Conservation (phyloP, 2,888 invertebrate species). For the Phengaris arion region DNA sequence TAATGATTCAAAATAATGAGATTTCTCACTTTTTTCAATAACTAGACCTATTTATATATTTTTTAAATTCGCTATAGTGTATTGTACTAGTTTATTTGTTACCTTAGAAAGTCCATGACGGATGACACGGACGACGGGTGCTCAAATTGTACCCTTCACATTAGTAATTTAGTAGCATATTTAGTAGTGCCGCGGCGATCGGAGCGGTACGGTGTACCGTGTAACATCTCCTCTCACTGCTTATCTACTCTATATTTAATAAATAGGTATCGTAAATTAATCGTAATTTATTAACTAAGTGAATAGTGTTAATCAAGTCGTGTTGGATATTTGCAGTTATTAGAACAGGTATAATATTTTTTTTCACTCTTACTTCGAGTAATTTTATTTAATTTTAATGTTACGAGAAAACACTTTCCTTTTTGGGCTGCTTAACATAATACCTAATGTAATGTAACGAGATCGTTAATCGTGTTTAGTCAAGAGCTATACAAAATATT, state of each 20-base stretch:
- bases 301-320: neutral
- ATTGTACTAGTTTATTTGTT: conserved; percentile 17
- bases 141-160: neutral
- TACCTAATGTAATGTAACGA: too few relatives aligned
- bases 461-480: too few relatives aligned
- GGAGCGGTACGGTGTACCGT: neutral
- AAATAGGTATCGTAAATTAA: neutral
- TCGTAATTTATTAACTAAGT: conserved; percentile 7
- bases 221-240: neutral
- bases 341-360: neutral
- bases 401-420: too few relatives aligned
- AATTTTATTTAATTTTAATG: too few relatives aligned
- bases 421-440: too few relatives aligned
- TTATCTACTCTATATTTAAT: neutral
- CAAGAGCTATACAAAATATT: too few relatives aligned
- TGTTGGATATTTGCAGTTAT: conserved; percentile 7
- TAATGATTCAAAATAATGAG: conserved; percentile 13
- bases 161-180: neutral
- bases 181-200: neutral
- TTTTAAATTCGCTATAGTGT: conserved; percentile 32
- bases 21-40: conserved; percentile 36
- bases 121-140: conserved; percentile 30
- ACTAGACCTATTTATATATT: conserved; percentile 40
- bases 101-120: conserved; percentile 43
- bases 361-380: too few relatives aligned